Evolutionary conservation across 2,797 vertebrate species (phyloP).

Genomic region (Cetoscarus ocellatus): DNA sequence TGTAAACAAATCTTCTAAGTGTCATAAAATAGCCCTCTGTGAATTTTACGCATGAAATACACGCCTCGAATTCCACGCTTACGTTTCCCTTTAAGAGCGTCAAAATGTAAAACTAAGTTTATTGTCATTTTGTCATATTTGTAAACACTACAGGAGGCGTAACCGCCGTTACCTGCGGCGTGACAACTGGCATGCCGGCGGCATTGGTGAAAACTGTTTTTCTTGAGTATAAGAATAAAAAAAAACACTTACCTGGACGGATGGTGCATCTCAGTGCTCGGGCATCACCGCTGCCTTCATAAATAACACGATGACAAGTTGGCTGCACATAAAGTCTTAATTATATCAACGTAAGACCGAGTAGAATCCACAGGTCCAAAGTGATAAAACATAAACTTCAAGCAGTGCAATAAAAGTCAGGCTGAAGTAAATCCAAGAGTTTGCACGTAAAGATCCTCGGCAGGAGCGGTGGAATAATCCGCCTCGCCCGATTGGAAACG

Average conservation of each 20-base stretch:
- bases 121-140: background rate
- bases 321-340: background rate
- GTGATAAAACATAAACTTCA: background rate
- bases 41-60: background rate
- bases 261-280: conserved; percentile 60
- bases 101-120: background rate
- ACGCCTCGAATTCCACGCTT: background rate
- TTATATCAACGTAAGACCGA: background rate
- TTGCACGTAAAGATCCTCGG: background rate
- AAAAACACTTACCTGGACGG: conserved; percentile 63
- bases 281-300: conserved; percentile 39
- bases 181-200: conserved; percentile 31
- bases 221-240: background rate
- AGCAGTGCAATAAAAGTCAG: background rate
- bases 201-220: background rate
- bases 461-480: conserved; percentile 31
- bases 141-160: background rate
- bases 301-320: conserved; percentile 4
- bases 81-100: background rate
- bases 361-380: conserved; percentile 24
- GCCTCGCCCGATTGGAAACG: conserved; percentile 14
- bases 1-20: background rate
- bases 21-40: accelerated
- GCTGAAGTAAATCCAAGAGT: conserved; percentile 15
- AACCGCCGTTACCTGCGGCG: background rate